Percentiles rank a stretch among this genome's conserved stretches.
These are phyloP conservation scores for Laothoe populi DNA, from an alignment of 2,888 invertebrate species.

Conservation along the genomic window DNA sequence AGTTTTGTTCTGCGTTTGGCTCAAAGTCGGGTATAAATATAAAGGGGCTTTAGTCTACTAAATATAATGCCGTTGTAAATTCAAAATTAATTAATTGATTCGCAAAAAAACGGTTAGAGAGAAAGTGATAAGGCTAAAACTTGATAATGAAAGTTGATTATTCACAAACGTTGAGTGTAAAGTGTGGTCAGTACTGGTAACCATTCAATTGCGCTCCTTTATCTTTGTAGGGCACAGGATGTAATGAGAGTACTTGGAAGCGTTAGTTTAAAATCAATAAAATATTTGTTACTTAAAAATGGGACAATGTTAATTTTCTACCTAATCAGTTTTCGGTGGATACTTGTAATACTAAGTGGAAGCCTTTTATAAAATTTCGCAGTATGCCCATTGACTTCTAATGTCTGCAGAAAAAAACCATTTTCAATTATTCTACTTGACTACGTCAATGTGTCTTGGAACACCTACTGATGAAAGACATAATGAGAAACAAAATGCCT, in stretches of 20 bases:
- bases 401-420: not conserved
- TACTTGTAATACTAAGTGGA: not conserved
- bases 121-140: slow-evolving; percentile 23
- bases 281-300: not conserved
- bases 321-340: not conserved
- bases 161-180: slow-evolving; percentile 22
- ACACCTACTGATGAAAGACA: too few species aligned
- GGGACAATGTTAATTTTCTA: not conserved
- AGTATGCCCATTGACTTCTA: slow-evolving; percentile 8
- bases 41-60: not conserved
- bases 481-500: too few species aligned
- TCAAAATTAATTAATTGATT: slow-evolving; percentile 6
- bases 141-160: slow-evolving; percentile 25
- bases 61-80: not conserved
- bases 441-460: too few species aligned
- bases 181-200: slow-evolving; percentile 37
- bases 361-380: not conserved
- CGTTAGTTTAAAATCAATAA: slow-evolving; percentile 6
- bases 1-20: slow-evolving; percentile 12
- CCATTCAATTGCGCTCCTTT: slow-evolving; percentile 37
- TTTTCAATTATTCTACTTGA: too few species aligned
- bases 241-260: slow-evolving; percentile 40
- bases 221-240: slow-evolving; percentile 55
- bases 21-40: not conserved
- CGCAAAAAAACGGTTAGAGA: slow-evolving; percentile 8